Evolutionary conservation across 2,113 vertebrate genomes (phyloP), one percentile per base, ranked within the genome.

Genomic region (human): DNA sequence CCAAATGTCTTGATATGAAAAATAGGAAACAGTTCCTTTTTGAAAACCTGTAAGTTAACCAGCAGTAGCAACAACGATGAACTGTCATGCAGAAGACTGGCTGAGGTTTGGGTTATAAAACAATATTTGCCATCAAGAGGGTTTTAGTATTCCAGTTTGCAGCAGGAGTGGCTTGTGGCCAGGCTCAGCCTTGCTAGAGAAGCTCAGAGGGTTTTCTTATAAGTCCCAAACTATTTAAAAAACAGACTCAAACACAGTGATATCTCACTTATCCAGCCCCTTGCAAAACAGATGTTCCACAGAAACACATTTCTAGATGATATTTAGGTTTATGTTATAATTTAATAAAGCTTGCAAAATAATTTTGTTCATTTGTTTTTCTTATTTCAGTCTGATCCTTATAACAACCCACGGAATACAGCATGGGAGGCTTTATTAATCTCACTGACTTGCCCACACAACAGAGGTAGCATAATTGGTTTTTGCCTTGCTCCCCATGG

Each of bases 171-270:
- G 79, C n/a, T 88, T 18, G 14, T 8, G 22, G 66, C 70, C n/a
- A 79, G 86, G 38, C 18, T 89, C 23, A 12, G 27, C 40, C 64
- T n/a, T 12, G 48, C 23, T 40, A 5, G 68, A 50, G 55, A 83
- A 79, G 43, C 90, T 89, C 81, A 52, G 48, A 89, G 17, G 12
- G 32, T 32, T 83, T 95, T 83, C 90, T 80, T 59, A 20, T 38
- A 89, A 96, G 52, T 68, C 72, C 59, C 40, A 66, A 82, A 68
- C 50, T 73, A n/a, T 70, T 70, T 90, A 75, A 95, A 57, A 93
- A 96, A 73, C 61, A 92, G 90, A 95, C 81, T 90, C 64, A 73
- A 75, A 66, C 18, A 68, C 45, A 81, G 80, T 11, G n/a, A 57
- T 57, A 75, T 32, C 35, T 86, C 57, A 81, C 6, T 61, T 16